Evolutionary conservation across 2,113 vertebrate genomes (phyloP).

Genomic region (Ammodytes marinus): DNA sequence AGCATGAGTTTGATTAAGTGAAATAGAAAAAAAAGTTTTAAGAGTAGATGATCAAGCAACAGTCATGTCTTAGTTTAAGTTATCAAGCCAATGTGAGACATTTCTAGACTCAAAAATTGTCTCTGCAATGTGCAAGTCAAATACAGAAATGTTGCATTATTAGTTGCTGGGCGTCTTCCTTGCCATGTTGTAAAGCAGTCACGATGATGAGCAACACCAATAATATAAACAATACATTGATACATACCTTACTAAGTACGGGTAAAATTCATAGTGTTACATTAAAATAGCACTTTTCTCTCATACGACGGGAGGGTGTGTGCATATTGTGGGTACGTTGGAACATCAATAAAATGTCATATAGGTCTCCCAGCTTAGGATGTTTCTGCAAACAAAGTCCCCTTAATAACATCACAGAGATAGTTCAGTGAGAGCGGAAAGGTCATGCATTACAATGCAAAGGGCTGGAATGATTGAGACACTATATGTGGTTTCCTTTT

Average conservation of each 20-base stretch:
- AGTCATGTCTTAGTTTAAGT: not conserved
- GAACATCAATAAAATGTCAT: not conserved
- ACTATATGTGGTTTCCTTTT: not conserved
- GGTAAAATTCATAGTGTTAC: not conserved
- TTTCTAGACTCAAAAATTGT: not conserved
- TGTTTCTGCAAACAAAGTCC: conserved; percentile 18
- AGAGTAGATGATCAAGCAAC: not conserved
- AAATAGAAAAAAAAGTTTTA: not conserved
- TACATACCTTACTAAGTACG: not conserved
- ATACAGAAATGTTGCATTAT: not conserved
- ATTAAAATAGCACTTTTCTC: not conserved
- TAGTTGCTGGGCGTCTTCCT: not conserved
- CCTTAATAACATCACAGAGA: conserved; percentile 7
- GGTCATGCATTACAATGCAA: not conserved
- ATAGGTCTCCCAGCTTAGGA: not conserved
- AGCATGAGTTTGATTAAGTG: not conserved
- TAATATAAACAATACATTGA: conserved; percentile 25
- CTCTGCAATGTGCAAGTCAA: conserved; percentile 10
- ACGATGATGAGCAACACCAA: conserved; percentile 18
- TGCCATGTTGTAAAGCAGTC: not conserved
- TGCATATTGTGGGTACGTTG: not conserved
- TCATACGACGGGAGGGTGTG: conserved; percentile 15
- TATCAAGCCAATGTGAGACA: not conserved
- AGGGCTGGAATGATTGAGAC: not conserved
- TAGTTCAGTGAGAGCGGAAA: conserved; percentile 10